Evolutionary conservation across 2,888 invertebrate genomes (phyloP).

Genomic region (Dicyrtoma fusca): DNA sequence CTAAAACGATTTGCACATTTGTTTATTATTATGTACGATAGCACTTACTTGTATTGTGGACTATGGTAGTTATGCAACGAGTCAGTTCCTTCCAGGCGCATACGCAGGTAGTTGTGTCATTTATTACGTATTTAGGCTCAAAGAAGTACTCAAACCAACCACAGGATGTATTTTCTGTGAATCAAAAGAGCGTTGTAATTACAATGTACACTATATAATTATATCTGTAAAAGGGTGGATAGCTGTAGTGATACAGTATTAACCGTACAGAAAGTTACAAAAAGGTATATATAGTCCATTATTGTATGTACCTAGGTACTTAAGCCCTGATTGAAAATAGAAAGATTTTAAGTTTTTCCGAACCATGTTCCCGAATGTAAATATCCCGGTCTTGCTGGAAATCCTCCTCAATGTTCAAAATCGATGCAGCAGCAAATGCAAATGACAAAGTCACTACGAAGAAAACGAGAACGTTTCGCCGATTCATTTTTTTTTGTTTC

Average conservation of each 20-base stretch:
- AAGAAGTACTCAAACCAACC: slow-evolving; percentile 1
- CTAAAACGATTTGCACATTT: too few relatives aligned
- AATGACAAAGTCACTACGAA: background rate
- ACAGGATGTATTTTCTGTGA: slow-evolving; percentile 22
- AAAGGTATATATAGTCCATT: too few relatives aligned
- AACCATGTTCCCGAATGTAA: slow-evolving; percentile 16
- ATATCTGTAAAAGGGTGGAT: too few relatives aligned
- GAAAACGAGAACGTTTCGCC: background rate
- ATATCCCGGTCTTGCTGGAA: slow-evolving; percentile 5
- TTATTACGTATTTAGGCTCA: background rate
- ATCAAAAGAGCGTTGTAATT: too few relatives aligned
- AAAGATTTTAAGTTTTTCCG: background rate
- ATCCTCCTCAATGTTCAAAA: background rate
- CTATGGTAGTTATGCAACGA: background rate
- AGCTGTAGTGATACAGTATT: too few relatives aligned
- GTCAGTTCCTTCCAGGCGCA: background rate
- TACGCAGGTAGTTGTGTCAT: slow-evolving; percentile 17
- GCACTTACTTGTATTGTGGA: slow-evolving; percentile 9
- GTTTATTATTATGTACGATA: too few relatives aligned
- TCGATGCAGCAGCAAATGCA: background rate
- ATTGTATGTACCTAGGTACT: too few relatives aligned
- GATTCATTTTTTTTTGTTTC: too few relatives aligned
- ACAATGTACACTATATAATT: too few relatives aligned
- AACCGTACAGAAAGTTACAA: too few relatives aligned
- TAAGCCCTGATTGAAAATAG: too few relatives aligned